Evolutionary conservation across 2,888 invertebrate genomes (phyloP).

Genomic region (Tipula lateralis): DNA sequence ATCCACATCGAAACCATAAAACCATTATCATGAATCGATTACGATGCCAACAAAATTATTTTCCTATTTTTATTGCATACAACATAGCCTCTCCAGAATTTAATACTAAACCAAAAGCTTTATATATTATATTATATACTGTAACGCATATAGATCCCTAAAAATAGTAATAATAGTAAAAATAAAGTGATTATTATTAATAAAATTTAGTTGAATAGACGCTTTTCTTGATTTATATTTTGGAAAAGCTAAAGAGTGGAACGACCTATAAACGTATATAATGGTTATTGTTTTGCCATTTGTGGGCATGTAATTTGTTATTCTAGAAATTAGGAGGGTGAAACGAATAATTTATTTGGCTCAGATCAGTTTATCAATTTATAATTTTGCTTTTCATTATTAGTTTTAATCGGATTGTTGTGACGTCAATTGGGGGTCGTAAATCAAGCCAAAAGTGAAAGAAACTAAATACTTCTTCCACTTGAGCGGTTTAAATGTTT

Average conservation of each 20-base stretch:
- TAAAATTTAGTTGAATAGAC: background rate
- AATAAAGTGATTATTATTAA: background rate
- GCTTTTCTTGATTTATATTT: background rate
- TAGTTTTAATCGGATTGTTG: no score
- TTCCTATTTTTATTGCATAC: conserved; percentile 3
- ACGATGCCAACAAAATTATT: background rate
- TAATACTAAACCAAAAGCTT: background rate
- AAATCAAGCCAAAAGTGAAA: no score
- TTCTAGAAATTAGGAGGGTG: no score
- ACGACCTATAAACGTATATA: background rate
- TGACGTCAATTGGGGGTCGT: no score
- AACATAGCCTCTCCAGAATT: background rate
- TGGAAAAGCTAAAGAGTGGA: background rate
- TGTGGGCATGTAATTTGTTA: background rate
- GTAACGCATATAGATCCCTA: background rate
- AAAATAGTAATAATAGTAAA: background rate
- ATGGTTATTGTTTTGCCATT: background rate
- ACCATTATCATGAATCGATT: conserved; percentile 9
- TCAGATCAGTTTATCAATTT: no score
- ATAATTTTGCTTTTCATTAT: no score
- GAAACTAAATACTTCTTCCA: no score
- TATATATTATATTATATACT: no score
- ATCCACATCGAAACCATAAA: conserved; percentile 11
- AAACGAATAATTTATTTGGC: background rate
- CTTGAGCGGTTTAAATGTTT: no score